Evolutionary conservation across 2,113 vertebrate genomes (phyloP).

Genomic region (Crotalus helleri): DNA sequence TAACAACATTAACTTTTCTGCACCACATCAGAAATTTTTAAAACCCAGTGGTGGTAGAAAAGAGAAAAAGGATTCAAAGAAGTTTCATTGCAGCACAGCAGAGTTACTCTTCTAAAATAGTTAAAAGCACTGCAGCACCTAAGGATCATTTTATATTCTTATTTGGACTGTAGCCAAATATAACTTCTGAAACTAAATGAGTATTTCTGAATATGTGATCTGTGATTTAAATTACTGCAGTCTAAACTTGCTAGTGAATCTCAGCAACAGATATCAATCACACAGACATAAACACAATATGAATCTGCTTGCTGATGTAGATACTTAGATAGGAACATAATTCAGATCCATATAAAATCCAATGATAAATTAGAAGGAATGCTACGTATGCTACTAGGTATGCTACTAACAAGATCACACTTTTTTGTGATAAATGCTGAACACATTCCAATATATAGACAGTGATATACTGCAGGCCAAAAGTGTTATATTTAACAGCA

Average conservation of each 20-base stretch:
- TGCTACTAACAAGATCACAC: background rate
- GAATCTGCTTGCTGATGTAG: background rate
- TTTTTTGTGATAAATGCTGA: conserved; percentile 14
- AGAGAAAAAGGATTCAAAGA: background rate
- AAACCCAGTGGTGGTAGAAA: background rate
- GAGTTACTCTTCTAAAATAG: background rate
- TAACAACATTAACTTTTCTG: background rate
- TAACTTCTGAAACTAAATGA: background rate
- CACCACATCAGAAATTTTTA: background rate
- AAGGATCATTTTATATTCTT: background rate
- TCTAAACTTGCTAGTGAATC: background rate
- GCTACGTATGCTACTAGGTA: background rate
- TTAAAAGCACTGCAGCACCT: background rate
- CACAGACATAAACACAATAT: background rate
- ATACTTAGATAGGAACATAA: background rate
- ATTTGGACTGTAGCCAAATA: background rate
- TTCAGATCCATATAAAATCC: background rate
- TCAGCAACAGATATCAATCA: conserved; percentile 2
- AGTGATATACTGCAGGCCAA: background rate
- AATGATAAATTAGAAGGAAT: background rate
- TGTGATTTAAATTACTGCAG: conserved; percentile 10
- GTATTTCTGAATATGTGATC: background rate
- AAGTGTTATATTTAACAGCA: background rate
- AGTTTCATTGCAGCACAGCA: background rate
- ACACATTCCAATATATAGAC: background rate